Base-by-base conservation (phyloP, 2,797 vertebrate genomes). In the Discoglossus pictus region DNA sequence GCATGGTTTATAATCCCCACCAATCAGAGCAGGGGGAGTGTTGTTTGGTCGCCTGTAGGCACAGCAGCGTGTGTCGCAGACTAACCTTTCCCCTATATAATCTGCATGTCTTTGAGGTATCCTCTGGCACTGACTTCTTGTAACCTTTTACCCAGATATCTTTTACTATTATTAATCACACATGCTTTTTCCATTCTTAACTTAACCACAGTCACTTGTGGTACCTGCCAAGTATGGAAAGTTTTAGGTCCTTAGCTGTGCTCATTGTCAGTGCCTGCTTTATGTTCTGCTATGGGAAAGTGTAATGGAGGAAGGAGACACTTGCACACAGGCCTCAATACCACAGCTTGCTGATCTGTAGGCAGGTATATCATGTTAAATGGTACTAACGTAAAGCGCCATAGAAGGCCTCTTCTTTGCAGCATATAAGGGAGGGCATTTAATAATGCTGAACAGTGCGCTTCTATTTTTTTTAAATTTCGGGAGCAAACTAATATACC, bases 81-180 rank as follows among this genome's bases (percentile, higher is more conserved):
- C 77, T 84, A 84, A 84, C 80, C 75, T 65, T 69, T 74, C 75
- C 78, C 66, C 72, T 71, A 75, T 74, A 83, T 79, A 80, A 61
- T 71, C 31, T 61, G 40, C 73, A 34, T 50, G 74, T 67, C 65
- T 75, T 81, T 74, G 1, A 4, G 52, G 59, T 77, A 77, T 74
- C 66, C 74, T 68, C 54, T 77, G 61, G 63, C 65, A 67, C 23
- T 58, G 56, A 54, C 64, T 77, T 72, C 54, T 68, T 72, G 74
- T 80, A 79, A 84, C 82, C 84, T 85, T 82, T 84, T 61, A 75
- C 80, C 82, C 67, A 82, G 58, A 77, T 78, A 75, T 55, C 64
- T 74, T 54, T 56, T 51, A 2, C 48, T 40, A 6, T 0, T 23
- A 18, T 43, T 76, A 59, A 67, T 56, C 38, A 48, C 34, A 68